Evolutionary conservation across 2,797 vertebrate genomes (phyloP).

Genomic region (Octomys mimax): DNA sequence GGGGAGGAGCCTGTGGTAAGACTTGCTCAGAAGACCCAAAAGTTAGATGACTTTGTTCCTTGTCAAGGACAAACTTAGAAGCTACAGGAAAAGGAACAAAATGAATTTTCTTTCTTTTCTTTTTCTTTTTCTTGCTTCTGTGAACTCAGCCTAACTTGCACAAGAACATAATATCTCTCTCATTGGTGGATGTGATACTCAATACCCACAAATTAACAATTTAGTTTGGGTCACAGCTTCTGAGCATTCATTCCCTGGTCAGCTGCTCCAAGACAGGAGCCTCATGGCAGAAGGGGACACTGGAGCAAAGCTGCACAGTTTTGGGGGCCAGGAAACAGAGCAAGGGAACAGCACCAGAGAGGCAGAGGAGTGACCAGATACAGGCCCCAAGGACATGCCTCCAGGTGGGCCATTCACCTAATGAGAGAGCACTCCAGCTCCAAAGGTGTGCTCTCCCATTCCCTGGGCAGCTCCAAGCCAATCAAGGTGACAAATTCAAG

Average conservation of each 20-base stretch:
- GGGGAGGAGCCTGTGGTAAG: not conserved
- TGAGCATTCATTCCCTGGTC: not conserved
- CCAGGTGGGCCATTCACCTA: too few relatives aligned
- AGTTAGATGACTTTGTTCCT: too few relatives aligned
- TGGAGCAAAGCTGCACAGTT: not conserved
- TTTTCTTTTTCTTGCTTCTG: not conserved
- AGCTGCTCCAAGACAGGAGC: not conserved
- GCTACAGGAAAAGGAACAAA: not conserved
- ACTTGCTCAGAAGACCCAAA: not conserved
- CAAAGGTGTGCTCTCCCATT: not conserved
- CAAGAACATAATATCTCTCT: not conserved
- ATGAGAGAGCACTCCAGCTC: too few relatives aligned
- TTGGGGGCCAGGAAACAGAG: not conserved
- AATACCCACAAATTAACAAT: not conserved
- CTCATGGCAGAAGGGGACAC: not conserved
- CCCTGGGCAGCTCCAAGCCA: not conserved
- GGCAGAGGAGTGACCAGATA: not conserved
- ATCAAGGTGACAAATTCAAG: not conserved
- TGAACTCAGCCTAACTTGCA: not conserved
- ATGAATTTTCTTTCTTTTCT: not conserved
- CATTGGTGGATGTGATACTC: not conserved
- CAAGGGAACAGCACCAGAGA: not conserved
- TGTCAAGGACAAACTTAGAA: not conserved
- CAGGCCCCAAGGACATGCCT: not conserved
- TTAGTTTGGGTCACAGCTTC: not conserved